phyloP scores from a whole-genome alignment of 2,113 vertebrate genomes.

The Cyanoliseus patagonus region DNA sequence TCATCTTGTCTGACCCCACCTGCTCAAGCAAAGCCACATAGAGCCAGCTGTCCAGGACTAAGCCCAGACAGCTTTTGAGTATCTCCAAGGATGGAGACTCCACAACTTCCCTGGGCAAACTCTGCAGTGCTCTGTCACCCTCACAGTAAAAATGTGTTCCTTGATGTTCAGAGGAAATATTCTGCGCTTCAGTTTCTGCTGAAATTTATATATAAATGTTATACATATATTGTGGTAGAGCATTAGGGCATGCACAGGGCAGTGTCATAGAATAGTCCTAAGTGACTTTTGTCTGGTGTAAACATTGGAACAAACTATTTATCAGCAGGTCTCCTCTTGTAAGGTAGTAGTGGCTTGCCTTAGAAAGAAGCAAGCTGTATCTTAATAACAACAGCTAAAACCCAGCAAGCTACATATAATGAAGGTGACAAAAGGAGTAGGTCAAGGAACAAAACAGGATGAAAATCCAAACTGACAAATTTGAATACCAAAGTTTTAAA shows the following conservation, averaged over 20 bases:
- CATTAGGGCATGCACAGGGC: not conserved
- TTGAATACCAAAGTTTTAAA: not conserved
- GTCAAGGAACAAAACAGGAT: not conserved
- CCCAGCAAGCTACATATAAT: not conserved
- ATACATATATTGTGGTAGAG: not conserved
- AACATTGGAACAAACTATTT: not conserved
- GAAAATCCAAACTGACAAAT: not conserved
- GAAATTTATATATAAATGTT: not conserved
- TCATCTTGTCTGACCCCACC: not conserved
- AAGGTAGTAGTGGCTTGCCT: not conserved
- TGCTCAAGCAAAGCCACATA: not conserved
- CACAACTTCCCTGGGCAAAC: not conserved
- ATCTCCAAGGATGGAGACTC: not conserved
- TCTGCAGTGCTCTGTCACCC: not conserved
- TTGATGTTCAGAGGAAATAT: not conserved
- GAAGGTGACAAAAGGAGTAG: not conserved
- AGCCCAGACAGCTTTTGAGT: rapidly evolving
- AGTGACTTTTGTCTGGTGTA: not conserved
- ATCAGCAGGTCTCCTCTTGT: not conserved
- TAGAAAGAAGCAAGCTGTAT: not conserved
- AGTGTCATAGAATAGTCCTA: not conserved
- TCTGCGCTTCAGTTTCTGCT: not conserved
- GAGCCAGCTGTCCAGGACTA: rapidly evolving
- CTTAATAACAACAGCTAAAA: not conserved
- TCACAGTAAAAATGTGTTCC: rapidly evolving